phyloP scores from a whole-genome alignment of 2,113 vertebrate species.

The Gulo gulo region DNA sequence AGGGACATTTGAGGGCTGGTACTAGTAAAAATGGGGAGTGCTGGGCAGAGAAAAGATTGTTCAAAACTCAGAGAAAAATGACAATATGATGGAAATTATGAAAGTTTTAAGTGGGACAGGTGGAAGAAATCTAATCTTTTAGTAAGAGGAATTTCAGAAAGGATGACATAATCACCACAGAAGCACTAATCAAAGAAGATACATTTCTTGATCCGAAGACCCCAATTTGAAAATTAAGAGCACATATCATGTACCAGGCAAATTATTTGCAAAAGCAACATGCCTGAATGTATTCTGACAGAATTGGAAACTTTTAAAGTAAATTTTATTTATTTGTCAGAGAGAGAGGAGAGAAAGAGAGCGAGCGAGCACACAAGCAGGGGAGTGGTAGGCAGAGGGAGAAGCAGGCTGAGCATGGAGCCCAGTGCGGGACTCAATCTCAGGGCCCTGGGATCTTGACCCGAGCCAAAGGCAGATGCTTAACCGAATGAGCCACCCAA shows the following conservation, averaged over 20 bases:
- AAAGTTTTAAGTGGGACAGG: background rate
- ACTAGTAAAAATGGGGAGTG: background rate
- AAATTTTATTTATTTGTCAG: background rate
- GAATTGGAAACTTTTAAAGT: background rate
- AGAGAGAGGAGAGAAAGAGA: background rate
- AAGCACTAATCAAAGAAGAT: background rate
- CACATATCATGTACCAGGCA: background rate
- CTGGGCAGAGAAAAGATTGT: background rate
- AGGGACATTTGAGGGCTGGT: background rate
- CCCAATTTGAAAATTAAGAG: background rate
- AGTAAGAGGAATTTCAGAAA: background rate
- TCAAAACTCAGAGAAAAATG: background rate
- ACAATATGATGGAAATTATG: background rate
- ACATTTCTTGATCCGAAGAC: background rate
- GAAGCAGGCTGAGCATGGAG: background rate
- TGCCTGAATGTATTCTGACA: background rate
- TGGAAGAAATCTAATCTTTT: background rate
- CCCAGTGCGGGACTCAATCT: too few relatives aligned
- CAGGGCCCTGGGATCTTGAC: too few relatives aligned
- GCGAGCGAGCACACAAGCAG: fast-evolving
- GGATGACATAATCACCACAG: background rate
- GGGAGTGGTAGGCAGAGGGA: background rate
- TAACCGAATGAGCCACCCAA: too few relatives aligned
- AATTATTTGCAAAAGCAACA: background rate
- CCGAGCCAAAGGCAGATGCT: too few relatives aligned